A percentile compares a stretch with the other conserved stretches of the same genome.
These are phyloP conservation scores for Catocala fraxini DNA, from an alignment of 2,888 invertebrate genomes.

Conservation along the genomic window DNA sequence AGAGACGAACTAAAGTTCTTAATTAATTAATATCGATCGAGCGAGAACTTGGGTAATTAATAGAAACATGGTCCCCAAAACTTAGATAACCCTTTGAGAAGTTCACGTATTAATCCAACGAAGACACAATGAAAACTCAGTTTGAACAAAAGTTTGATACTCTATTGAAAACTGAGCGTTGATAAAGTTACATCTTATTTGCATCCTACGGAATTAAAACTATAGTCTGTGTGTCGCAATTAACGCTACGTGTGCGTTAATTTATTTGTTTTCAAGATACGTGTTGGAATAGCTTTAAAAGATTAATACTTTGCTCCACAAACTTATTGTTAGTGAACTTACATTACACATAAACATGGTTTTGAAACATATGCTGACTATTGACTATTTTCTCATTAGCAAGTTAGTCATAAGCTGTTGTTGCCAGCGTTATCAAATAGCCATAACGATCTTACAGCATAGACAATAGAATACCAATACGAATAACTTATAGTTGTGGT, in stretches of 20 bases:
- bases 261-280: constrained; percentile 22
- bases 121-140: constrained; percentile 77
- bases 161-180: constrained; percentile 56
- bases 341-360: no score
- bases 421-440: no score
- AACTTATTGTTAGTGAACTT: no score
- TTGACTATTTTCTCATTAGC: no score
- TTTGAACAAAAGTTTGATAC: constrained; percentile 60
- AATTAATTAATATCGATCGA: constrained; percentile 81
- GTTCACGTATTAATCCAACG: constrained; percentile 80
- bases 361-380: no score
- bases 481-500: no score
- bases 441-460: no score
- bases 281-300: constrained; percentile 17
- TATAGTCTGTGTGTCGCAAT: constrained; percentile 41
- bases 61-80: constrained; percentile 80
- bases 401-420: no score
- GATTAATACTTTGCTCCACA: no score
- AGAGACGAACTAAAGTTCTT: constrained; percentile 61
- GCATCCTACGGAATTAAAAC: constrained; percentile 27
- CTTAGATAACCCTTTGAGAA: constrained; percentile 81
- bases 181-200: constrained; percentile 54
- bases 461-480: no score
- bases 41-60: constrained; percentile 79
- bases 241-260: constrained; percentile 20